phyloP scores from a whole-genome alignment of 2,888 invertebrate species.

The Scaptomyza flava region DNA sequence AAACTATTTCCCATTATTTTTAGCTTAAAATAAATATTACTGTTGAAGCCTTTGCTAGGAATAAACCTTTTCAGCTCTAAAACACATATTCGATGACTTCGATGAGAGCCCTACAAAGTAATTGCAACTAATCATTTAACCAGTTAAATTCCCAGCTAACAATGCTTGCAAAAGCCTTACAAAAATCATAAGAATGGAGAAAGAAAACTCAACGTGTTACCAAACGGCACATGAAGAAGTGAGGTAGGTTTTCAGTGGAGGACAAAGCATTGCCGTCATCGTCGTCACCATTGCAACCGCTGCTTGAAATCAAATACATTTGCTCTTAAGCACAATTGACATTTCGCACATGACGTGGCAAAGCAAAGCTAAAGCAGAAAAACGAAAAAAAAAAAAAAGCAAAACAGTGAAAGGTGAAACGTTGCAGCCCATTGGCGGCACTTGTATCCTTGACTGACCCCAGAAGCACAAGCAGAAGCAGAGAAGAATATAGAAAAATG shows the following conservation, averaged over 20 bases:
- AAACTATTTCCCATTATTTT: too few species aligned
- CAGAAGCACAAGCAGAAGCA: not conserved
- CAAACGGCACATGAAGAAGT: not conserved
- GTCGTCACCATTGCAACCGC: conserved; percentile 38
- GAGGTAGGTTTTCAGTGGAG: too few species aligned
- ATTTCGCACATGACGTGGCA: conserved; percentile 74
- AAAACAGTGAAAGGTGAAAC: conserved; percentile 65
- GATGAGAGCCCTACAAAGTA: not conserved
- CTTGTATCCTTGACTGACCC: conserved; percentile 66
- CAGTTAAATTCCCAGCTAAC: conserved; percentile 17
- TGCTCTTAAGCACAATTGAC: conserved; percentile 75
- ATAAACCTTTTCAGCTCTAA: too few species aligned
- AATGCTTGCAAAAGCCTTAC: conserved; percentile 9
- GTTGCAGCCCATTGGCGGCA: conserved; percentile 50
- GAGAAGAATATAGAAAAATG: not conserved
- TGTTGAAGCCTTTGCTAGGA: not conserved
- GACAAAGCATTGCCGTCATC: conserved; percentile 29
- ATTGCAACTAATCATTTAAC: conserved; percentile 17
- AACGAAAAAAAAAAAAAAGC: conserved; percentile 32
- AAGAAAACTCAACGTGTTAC: conserved; percentile 35
- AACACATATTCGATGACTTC: too few species aligned
- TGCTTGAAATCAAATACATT: conserved; percentile 76
- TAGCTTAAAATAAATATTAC: too few species aligned
- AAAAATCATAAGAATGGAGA: conserved; percentile 8
- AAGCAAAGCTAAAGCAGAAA: conserved; percentile 53